Base-by-base conservation (phyloP, 2,797 vertebrate species). In the Mormyrus hasselquistii region DNA sequence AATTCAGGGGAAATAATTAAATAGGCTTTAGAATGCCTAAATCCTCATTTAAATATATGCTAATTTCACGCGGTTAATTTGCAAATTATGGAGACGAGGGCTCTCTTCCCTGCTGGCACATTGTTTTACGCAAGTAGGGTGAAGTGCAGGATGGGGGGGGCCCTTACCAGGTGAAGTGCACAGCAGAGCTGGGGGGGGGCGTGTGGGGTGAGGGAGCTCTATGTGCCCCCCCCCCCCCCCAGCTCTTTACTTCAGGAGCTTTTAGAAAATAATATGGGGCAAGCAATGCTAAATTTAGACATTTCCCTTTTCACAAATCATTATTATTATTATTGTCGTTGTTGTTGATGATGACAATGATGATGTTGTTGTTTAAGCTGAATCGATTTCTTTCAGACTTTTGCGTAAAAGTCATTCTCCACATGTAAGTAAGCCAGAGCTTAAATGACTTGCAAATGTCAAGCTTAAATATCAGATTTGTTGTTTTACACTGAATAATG, bases 11-110 rank as follows among this genome's bases (percentile, higher is more conserved):
- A 94, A 91, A 95, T 95, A 95, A 95, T 95, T 94, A 93, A 95
- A 94, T 92, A 93, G 93, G 93, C 91, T 93, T 94, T 93, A 93
- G 95, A 94, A 93, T 93, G 90, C 92, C 93, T 93, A 95, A 95
- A 96, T 94, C 95, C 94, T 95, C 94, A 95, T 95, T 95, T 94
- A 94, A 95, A 96, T 96, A 95, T 95, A 95, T 96, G 95, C 93
- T 95, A 96, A 96, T 96, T 95, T 93, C 93, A 93, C 93, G 92
- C 93, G 94, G 95, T 96, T 95, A 95, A 94, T 93, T 92, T 93
- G 91, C 93, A 94, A 95, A 95, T 95, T 94, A 95, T 94, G 95
- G 90, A 93, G 95, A 95, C 94, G 89, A 92, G 91, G 89, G 89
- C 90, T 92, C 92, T 92, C 92, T 91, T 92, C 90, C 91, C 91